Evolutionary conservation across 2,797 vertebrate species (phyloP).

Genomic region (Prionace glauca): DNA sequence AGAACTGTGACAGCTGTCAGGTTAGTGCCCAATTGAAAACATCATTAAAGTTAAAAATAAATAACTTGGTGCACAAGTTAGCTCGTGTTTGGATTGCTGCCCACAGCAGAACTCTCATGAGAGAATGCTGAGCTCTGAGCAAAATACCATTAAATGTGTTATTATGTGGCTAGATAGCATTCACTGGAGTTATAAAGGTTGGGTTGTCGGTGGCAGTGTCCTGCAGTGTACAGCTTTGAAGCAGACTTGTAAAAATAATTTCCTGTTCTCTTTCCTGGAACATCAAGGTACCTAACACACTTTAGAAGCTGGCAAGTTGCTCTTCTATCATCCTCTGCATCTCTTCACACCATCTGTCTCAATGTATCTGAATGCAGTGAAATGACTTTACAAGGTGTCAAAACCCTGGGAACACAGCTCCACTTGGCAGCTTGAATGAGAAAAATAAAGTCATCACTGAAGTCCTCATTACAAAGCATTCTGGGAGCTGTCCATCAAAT

Average conservation of each 20-base stretch:
- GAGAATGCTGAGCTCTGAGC: background rate
- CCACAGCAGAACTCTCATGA: background rate
- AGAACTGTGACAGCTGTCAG: slow-evolving; percentile 23
- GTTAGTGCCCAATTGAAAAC: slow-evolving; percentile 5
- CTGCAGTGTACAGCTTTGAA: slow-evolving; percentile 49
- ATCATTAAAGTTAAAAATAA: slow-evolving; percentile 27
- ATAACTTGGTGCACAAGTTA: background rate
- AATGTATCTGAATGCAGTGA: slow-evolving; percentile 52
- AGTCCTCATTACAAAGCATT: slow-evolving; percentile 44
- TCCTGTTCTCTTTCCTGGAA: slow-evolving; percentile 46
- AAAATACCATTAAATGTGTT: slow-evolving; percentile 31
- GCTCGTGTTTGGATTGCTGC: background rate
- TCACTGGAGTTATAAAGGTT: slow-evolving; percentile 44
- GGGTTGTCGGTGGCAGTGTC: slow-evolving; percentile 53
- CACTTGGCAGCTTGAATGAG: slow-evolving; percentile 48
- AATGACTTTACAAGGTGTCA: slow-evolving; percentile 57
- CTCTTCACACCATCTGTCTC: slow-evolving; percentile 52
- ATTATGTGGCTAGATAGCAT: background rate
- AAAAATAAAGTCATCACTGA: slow-evolving; percentile 50
- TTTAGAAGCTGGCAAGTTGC: slow-evolving; percentile 52
- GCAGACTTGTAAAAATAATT: slow-evolving; percentile 49
- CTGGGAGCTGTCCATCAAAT: slow-evolving; percentile 47
- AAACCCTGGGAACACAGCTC: slow-evolving; percentile 50
- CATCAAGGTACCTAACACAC: slow-evolving; percentile 51
- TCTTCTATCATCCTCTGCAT: slow-evolving; percentile 46